Base-by-base conservation (phyloP, 2,113 vertebrate genomes). In the Gopherus evgoodei region DNA sequence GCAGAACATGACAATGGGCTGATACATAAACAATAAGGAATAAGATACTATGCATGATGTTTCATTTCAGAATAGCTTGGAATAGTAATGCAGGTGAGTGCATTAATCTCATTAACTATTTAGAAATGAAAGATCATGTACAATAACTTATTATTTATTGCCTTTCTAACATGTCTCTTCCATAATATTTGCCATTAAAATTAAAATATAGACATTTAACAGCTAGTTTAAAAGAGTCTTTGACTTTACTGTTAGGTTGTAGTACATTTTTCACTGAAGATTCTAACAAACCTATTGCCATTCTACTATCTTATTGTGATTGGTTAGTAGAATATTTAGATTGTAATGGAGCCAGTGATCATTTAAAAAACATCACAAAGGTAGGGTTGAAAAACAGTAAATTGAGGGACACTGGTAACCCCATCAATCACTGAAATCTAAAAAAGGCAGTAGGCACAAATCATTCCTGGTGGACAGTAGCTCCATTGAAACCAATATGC, bases 21-120 rank as follows among this genome's bases (percentile, higher is more conserved):
- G 91, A 82, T 96, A 89, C 9, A 2, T 90, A 92, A 94, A 5
- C 25, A 72, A 90, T 95, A 49, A 52, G 69, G 88, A 91, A 88
- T 89, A 94, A 92, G 81, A 81, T 93, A 57, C 81, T 89, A 57
- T 59, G 83, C 93, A 91, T 95, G 90, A 94, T 92, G 90, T 95
- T 97, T 97, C 4, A 0, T 94, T 97, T 97, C 96, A 93, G 81
- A 95, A 87, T 81, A 96, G 92, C 93, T 96, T 86, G 80, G 85
- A 93, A 93, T 90, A 90, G 90, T 96, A 97, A 97, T 85, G 82
- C 90, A 97, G 97, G 96, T 4, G 3, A 98, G 96, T 97, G 86
- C 89, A 97, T 98, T 98, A 98, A 98, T 98, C 98, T 98, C 90
- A 87, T 95, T 97, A 98, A 97, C 96, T 97, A 96, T 96, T 97